A percentile compares a stretch with the other conserved stretches of the same genome.
These are phyloP conservation scores for Pseudorectes ferrugineus DNA, from an alignment of 2,113 vertebrate genomes.

Conservation along the genomic window DNA sequence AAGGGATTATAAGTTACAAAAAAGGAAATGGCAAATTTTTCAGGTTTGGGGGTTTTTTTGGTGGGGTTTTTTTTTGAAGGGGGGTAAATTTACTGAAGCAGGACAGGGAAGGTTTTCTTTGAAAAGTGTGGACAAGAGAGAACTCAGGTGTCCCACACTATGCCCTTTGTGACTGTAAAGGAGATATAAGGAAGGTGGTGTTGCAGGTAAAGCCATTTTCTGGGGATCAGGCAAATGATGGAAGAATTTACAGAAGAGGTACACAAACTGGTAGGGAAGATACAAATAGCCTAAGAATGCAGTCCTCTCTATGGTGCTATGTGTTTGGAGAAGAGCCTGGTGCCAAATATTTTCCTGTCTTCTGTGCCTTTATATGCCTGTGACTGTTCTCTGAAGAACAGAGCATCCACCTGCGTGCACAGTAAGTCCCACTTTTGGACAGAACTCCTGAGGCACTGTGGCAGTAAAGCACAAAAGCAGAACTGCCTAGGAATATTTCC, in stretches of 20 bases:
- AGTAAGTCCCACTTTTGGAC: neutral
- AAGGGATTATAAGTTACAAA: neutral
- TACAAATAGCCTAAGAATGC: neutral
- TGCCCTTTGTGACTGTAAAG: neutral
- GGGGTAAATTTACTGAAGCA: neutral
- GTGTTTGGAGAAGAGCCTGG: neutral
- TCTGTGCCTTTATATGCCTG: neutral
- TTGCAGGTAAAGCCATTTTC: neutral
- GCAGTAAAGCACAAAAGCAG: neutral
- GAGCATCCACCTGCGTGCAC: neutral
- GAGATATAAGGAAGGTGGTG: neutral
- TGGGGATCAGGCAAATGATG: neutral
- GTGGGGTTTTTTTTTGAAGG: rapidly evolving
- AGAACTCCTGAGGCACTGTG: neutral
- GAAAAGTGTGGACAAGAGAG: neutral
- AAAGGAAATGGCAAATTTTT: neutral
- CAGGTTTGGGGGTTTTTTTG: neutral
- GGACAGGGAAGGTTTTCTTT: neutral
- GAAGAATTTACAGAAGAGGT: neutral
- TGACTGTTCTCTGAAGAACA: neutral
- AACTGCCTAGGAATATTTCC: neutral
- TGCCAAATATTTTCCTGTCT: neutral
- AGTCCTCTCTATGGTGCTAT: neutral
- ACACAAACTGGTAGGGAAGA: neutral
- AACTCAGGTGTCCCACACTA: neutral